Conservation (phyloP, 2,113 vertebrate genomes). For the Strigops habroptila region DNA sequence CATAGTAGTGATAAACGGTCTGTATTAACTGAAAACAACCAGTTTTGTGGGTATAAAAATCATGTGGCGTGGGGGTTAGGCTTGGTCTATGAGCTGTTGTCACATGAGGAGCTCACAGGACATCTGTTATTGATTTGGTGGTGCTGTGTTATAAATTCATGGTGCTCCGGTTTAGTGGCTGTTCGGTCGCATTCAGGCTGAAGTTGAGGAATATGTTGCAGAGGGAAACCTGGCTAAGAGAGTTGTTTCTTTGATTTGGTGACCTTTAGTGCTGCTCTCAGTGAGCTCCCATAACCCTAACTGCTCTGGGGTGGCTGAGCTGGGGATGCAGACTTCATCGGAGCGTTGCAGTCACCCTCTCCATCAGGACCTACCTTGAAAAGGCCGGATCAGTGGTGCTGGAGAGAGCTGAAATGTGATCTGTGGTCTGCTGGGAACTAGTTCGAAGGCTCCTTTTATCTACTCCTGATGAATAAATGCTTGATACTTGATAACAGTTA, state of each 20-base stretch:
- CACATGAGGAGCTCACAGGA: neutral
- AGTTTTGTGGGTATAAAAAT: neutral
- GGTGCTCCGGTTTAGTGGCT: neutral
- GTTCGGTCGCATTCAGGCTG: neutral
- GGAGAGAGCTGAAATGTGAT: neutral
- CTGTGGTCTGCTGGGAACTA: neutral
- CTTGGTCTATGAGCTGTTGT: neutral
- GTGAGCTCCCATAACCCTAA: neutral
- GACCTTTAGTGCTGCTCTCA: fast-evolving
- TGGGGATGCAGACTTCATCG: neutral
- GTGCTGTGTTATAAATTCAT: fast-evolving
- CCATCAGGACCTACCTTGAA: neutral
- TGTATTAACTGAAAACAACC: fast-evolving
- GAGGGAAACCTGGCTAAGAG: neutral
- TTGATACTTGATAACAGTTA: neutral
- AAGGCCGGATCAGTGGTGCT: neutral
- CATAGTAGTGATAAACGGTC: neutral
- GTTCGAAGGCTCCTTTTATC: neutral
- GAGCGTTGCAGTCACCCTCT: neutral
- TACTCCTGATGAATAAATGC: neutral
- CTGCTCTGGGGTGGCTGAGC: neutral
- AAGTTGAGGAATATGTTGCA: neutral
- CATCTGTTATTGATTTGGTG: neutral
- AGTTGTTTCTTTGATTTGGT: neutral
- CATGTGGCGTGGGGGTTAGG: fast-evolving